Conservation (phyloP, 1,140 invertebrate genomes). For the Heliothis virescens region DNA sequence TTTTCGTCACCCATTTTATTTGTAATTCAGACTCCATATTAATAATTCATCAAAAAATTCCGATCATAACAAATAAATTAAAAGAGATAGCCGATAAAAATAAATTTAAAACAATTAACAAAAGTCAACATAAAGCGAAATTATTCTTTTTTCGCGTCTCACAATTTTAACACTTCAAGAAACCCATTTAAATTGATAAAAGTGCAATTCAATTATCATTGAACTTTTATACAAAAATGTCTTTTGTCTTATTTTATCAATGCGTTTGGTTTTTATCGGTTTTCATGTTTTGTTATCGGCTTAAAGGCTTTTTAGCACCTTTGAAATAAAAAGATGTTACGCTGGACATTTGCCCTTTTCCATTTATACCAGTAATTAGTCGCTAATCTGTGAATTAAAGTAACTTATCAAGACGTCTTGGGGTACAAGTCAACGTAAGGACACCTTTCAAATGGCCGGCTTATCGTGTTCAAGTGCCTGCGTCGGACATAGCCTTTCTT, state of each 20-base stretch:
- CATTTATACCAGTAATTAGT: constrained; percentile 1
- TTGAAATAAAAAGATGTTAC: not conserved
- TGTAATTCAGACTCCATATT: not conserved
- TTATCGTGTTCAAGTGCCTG: not conserved
- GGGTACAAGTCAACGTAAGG: not conserved
- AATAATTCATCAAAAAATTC: constrained; percentile 26
- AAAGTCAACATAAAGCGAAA: not conserved
- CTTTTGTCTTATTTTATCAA: constrained; percentile 25
- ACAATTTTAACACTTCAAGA: constrained; percentile 48
- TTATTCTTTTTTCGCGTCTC: constrained; percentile 5
- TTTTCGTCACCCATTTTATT: constrained; percentile 2
- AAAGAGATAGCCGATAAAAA: not conserved
- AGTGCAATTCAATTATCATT: constrained; percentile 40
- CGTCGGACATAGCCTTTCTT: not conserved
- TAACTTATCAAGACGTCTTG: not conserved
- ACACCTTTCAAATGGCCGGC: constrained; percentile 12
- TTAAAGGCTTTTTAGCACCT: constrained; percentile 19
- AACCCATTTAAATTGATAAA: constrained; percentile 28
- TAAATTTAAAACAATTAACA: constrained; percentile 21
- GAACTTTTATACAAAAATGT: constrained; percentile 20
- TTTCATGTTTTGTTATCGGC: not conserved
- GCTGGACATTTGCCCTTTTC: constrained; percentile 4
- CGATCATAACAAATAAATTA: constrained; percentile 8
- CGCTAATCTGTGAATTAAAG: constrained; percentile 14
- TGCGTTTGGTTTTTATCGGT: constrained; percentile 1